Evolutionary conservation across 2,797 vertebrate species (phyloP), one percentile per base, ranked within the genome.

Genomic region (Oceanodroma leucorhoa): DNA sequence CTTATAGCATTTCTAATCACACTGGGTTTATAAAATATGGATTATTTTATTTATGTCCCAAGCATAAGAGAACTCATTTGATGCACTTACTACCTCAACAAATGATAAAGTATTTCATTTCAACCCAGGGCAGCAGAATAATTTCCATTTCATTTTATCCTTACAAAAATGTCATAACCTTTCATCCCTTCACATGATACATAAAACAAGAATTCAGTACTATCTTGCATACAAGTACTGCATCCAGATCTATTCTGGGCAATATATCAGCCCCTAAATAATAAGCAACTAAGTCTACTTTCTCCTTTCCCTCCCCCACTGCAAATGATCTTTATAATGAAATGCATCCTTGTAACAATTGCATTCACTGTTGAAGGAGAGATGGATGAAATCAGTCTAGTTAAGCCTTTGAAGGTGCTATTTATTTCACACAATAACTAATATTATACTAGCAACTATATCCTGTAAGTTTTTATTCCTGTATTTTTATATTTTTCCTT

Each of bases 1-100:
- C 26, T 50, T 61, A 46, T 0, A 65, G 54, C 16, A 83, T 61
- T 91, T 95, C 57, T 87, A 87, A 95, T 71, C 50, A 81, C 36
- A 57, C 30, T 32, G 43, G 17, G 36, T 83, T 88, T 89, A 67
- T 81, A 80, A 85, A 89, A 29, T 32, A 40, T 36, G 53, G 53
- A 62, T 89, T 90, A 57, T 82, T 90, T 95, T 87, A 94, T 84
- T 89, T 93, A 83, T 76, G 54, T 80, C 10, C 24, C 32, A 86
- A 83, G 72, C 46, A 83, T 38, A 86, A 72, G 41, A 62, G 36
- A 92, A 82, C 18, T 89, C 29, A 83, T 83, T 88, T 78, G 87
- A 80, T 58, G 36, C 13, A 65, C n/a, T 79, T 58, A 75, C 26
- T 87, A 48, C 45, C 38, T 91, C 61, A 64, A 57, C 34, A 90